phyloP scores from a whole-genome alignment of 1,140 invertebrate species.

The Brachionus koreanus region DNA sequence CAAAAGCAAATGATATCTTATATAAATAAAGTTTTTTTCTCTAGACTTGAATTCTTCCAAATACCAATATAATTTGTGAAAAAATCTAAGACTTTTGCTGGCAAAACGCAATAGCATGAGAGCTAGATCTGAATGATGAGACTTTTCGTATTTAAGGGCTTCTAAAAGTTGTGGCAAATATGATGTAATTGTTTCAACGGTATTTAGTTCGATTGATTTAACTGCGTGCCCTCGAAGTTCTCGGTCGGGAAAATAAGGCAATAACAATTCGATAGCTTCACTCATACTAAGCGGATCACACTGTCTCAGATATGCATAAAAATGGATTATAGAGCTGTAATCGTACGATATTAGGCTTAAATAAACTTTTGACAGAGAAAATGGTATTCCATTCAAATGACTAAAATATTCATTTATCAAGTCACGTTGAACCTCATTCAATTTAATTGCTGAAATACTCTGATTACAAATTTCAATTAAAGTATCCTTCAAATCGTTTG shows the following conservation, averaged over 20 bases:
- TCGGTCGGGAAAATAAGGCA: conserved; percentile 10
- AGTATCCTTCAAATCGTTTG: background rate
- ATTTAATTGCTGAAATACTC: background rate
- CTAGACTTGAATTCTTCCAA: conserved; percentile 8
- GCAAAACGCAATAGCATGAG: background rate
- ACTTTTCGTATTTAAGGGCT: conserved; percentile 14
- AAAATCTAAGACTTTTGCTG: background rate
- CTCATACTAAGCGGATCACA: background rate
- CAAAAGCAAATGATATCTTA: background rate
- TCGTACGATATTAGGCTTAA: background rate
- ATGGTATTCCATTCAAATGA: conserved; percentile 34
- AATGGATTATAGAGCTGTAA: conserved; percentile 36
- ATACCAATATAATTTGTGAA: conserved; percentile 20
- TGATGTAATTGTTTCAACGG: background rate
- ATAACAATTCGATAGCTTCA: conserved; percentile 18
- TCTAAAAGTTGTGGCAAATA: conserved; percentile 37
- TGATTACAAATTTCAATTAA: conserved; percentile 36
- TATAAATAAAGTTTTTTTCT: background rate
- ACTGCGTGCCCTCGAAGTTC: background rate
- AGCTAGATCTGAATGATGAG: background rate
- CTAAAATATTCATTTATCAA: conserved; percentile 11
- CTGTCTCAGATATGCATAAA: conserved; percentile 42
- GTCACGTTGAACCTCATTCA: conserved; percentile 7
- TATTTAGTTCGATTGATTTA: conserved; percentile 1
- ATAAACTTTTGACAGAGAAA: conserved; percentile 27